These are phyloP conservation scores for Manis javanica DNA, from an alignment of 2,797 vertebrate species.

Conservation along the genomic window DNA sequence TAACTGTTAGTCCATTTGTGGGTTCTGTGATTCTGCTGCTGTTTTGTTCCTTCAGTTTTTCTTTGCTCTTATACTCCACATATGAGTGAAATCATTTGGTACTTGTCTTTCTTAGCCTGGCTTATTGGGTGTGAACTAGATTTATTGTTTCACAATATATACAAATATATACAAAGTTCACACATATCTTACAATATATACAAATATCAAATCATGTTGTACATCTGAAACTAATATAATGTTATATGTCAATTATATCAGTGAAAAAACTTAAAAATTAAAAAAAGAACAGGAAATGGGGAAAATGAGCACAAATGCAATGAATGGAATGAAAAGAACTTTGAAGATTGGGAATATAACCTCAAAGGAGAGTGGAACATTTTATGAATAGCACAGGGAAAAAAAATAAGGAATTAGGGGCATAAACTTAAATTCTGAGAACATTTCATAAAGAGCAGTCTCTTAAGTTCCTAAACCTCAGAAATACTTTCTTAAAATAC, in stretches of 20 bases:
- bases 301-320: background rate
- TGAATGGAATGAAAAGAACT: background rate
- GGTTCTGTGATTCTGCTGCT: too few relatives aligned
- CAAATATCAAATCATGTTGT: too few relatives aligned
- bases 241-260: background rate
- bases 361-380: background rate
- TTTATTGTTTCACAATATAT: too few relatives aligned
- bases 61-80: too few relatives aligned
- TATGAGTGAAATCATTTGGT: too few relatives aligned
- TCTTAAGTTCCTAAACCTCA: background rate
- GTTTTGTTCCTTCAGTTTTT: too few relatives aligned
- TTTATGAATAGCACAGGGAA: background rate
- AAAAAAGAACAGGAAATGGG: background rate
- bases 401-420: background rate
- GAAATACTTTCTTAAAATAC: background rate
- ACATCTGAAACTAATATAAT: background rate
- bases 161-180: too few relatives aligned
- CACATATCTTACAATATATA: too few relatives aligned
- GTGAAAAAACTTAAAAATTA: background rate
- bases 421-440: background rate
- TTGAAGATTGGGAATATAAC: background rate
- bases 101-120: too few relatives aligned
- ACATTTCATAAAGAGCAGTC: background rate
- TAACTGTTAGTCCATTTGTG: too few relatives aligned
- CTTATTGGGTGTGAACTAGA: too few relatives aligned